Evolutionary conservation across 2,888 invertebrate species (phyloP).

Genomic region (Noctuana brunneofusca): DNA sequence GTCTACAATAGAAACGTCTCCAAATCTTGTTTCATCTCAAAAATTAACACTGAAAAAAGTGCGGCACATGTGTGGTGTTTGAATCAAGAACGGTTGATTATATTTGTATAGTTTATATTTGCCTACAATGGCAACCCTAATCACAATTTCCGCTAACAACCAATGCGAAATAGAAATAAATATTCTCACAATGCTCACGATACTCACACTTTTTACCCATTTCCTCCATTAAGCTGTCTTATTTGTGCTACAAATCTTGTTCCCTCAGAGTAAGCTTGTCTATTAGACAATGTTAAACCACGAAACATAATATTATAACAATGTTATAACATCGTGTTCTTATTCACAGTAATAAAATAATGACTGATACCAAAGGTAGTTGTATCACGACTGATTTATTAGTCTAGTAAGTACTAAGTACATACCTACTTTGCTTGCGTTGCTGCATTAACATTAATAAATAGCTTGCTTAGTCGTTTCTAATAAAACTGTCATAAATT

Average conservation of each 20-base stretch:
- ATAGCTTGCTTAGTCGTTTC: conserved; percentile 48
- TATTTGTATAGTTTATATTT: not conserved
- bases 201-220: conserved; percentile 8
- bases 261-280: conserved; percentile 6
- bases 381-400: conserved; percentile 52
- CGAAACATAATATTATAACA: conserved; percentile 7
- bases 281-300: not conserved
- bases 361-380: conserved; percentile 36
- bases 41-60: too few relatives aligned
- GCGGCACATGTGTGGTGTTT: too few relatives aligned
- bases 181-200: conserved; percentile 11
- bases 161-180: conserved; percentile 12
- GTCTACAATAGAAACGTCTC: not conserved
- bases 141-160: conserved; percentile 12
- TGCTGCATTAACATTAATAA: conserved; percentile 50
- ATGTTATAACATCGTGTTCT: conserved; percentile 48
- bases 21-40: not conserved
- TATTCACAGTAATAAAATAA: conserved; percentile 49
- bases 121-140: not conserved
- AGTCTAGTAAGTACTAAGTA: conserved; percentile 34
- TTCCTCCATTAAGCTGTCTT: conserved; percentile 19
- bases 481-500: conserved; percentile 56
- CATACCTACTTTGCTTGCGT: too few relatives aligned
- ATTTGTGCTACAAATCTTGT: conserved; percentile 7
- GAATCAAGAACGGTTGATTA: too few relatives aligned